Evolutionary conservation across 2,113 vertebrate genomes (phyloP).

Genomic region (Scolopax mira): DNA sequence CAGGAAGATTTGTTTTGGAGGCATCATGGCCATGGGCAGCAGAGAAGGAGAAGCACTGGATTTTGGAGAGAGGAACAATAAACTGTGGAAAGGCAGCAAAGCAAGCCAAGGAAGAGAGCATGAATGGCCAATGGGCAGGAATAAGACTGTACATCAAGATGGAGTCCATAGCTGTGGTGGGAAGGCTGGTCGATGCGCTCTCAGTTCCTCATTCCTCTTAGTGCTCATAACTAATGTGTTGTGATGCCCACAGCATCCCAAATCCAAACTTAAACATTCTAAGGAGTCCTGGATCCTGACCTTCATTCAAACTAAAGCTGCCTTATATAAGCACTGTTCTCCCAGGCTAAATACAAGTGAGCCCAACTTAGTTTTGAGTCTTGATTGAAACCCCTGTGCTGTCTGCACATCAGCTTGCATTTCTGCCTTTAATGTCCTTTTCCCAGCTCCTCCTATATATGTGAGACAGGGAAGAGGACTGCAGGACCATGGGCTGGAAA

Average conservation of each 20-base stretch:
- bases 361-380: not conserved
- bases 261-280: not conserved
- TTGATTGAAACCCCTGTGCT: not conserved
- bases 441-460: not conserved
- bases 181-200: not conserved
- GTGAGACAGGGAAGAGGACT: not conserved
- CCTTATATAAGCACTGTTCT: not conserved
- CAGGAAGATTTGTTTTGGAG: not conserved
- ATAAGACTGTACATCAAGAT: not conserved
- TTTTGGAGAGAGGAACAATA: not conserved
- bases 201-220: not conserved
- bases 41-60: not conserved
- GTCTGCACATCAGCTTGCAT: not conserved
- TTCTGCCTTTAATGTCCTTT: not conserved
- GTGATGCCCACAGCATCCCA: not conserved
- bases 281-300: not conserved
- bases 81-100: not conserved
- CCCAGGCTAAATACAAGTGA: not conserved
- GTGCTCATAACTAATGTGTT: not conserved
- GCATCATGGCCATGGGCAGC: not conserved
- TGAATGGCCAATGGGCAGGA: not conserved
- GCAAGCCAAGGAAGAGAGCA: not conserved
- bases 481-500: not conserved
- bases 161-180: not conserved
- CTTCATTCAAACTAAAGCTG: not conserved